Base-by-base conservation (phyloP, 2,888 invertebrate genomes). In the Heliconius charithonia region DNA sequence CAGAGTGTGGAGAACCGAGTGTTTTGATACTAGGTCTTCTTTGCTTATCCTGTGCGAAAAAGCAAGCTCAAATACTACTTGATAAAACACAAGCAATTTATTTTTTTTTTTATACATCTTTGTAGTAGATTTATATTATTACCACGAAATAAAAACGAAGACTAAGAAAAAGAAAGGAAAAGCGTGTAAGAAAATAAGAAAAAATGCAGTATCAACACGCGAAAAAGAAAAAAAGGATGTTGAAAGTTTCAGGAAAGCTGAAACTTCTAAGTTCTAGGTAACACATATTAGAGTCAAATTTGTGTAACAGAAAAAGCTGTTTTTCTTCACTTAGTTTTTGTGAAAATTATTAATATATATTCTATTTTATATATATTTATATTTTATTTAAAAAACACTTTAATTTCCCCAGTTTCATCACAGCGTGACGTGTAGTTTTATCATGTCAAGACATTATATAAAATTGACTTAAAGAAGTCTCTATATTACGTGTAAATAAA, bases 241-340 rank as follows among this genome's bases (percentile, higher is more conserved):
- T 51, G 10, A 37, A 62, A 63, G 74, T 62, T 67, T 41, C 41
- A 7, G 29, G 45, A 41, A 65, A 65, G 27, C 25, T 41, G 2
- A 3, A 27, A 65, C 41, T 63, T 62, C 9, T 32, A 22, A 72
- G 72, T 72, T 72, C 59, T 74, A 65, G 63, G 74, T 65, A 74
- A 74, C 65, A 74, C 65, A 65, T 65, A 65, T 74, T 27, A 12
- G 27, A 69, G 69, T 25, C 16, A 13, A n/a, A 41, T 41, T 69
- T 45, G 69, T 69, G 45, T 6, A 25, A 41, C 16, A 69, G 12
- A 41, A 25, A 27, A 25, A 41, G 25, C 67, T 67, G 41, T 6
- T 69, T 7, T 37, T 69, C 37, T 32, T 37, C n/a, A n/a, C n/a
- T 59, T 10, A 9, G 0, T 9, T 3, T 59, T 59, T 59, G n/a